These are phyloP conservation scores for Poliocrania exsul DNA, from an alignment of 2,797 vertebrate genomes.

Conservation along the genomic window DNA sequence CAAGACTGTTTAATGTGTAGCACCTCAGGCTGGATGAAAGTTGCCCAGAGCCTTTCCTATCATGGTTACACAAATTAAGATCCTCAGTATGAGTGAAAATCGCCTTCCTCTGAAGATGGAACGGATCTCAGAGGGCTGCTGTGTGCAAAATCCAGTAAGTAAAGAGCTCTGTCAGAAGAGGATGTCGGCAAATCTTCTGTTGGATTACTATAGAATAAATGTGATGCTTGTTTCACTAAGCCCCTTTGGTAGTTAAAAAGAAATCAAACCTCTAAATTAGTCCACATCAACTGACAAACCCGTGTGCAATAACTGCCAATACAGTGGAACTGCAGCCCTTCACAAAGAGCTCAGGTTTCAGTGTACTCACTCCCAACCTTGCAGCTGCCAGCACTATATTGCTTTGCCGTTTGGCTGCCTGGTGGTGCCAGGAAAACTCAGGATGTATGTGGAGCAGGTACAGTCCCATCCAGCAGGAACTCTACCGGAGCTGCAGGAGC, in stretches of 20 bases:
- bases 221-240: background rate
- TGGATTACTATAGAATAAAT: background rate
- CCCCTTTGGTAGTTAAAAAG: background rate
- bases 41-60: slow-evolving; percentile 3
- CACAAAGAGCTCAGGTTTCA: background rate
- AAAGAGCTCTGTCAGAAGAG: background rate
- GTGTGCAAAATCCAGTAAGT: background rate
- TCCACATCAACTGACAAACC: background rate
- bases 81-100: background rate
- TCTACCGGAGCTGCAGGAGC: background rate
- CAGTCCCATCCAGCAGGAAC: background rate
- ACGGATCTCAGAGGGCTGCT: background rate
- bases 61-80: slow-evolving; percentile 4
- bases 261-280: background rate
- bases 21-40: background rate
- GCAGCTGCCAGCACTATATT: background rate
- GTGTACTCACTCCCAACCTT: background rate
- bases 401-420: background rate
- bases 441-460: background rate
- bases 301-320: background rate
- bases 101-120: background rate
- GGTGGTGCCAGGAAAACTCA: background rate
- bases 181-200: background rate
- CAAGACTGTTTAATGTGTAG: slow-evolving; percentile 10
- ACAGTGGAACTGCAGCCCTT: background rate